Evolutionary conservation across 2,888 invertebrate genomes (phyloP), one percentile per base, ranked within the genome.

Genomic region (Nymphalis polychloros): DNA sequence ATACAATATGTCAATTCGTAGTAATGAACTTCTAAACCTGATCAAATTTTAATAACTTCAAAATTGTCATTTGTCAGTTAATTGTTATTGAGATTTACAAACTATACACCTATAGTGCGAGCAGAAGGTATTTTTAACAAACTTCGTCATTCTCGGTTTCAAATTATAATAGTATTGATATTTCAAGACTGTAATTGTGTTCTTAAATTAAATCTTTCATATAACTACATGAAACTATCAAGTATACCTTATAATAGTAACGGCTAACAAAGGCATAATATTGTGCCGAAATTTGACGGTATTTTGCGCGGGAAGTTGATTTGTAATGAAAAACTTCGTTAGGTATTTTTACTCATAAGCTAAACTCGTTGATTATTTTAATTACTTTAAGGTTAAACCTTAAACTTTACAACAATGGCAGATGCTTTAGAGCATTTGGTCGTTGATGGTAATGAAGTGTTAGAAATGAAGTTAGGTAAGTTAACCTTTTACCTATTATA

Each of bases 391-490:
- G 53, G 31, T 13, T 57, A 35, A 57, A 41, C 10, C 19, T 41
- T n/a, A 41, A 35, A 57, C 35, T 19, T 46, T 59, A 41, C 67
- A 67, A 88, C 79, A 79, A 92, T 92, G 91, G 93, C 91, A 80
- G 93, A 93, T 76, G 87, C 88, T 8, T 77, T 93, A 77, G 88
- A 89, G 77, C 91, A 93, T 85, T 88, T 93, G 75, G 93, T 93
- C 69, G 92, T 92, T 50, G 93, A 94, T 80, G 93, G 93, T 59
- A 94, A 94, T 79, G 93, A 94, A 67, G 93, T 92, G 27, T 82
- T 94, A 72, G 92, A 94, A 78, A 85, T 94, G 31, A 94, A 94
- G 82, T 82, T 94, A 72, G 90, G 94, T 93, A 84, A 80, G 81
- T 68, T 60, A 19, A 59, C 48, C 49, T 48, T 59, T 41, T 59